Conservation (phyloP, 64 coral and sea anemone genomes). For the Acropora yongei region DNA sequence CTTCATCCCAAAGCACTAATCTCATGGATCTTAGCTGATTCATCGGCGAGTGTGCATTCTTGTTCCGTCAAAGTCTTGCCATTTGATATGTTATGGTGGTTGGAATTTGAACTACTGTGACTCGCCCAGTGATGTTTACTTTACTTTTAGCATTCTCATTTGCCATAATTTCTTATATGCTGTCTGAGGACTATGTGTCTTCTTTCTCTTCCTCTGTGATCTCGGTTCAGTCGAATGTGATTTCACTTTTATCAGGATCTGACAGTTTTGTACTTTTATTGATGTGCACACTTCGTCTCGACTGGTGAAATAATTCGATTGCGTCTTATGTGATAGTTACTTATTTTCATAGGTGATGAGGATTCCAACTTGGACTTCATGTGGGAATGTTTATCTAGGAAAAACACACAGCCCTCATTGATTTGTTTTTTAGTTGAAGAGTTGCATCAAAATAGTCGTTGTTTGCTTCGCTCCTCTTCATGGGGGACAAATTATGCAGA, state of each 20-base stretch:
- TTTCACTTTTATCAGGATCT: constrained; percentile 57
- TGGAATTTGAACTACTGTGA: constrained; percentile 47
- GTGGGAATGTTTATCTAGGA: constrained; percentile 56
- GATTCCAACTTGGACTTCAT: constrained; percentile 59
- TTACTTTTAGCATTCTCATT: constrained; percentile 61
- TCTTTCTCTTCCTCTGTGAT: constrained; percentile 22
- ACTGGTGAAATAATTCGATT: constrained; percentile 31
- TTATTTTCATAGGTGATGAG: constrained; percentile 73
- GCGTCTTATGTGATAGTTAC: constrained; percentile 47
- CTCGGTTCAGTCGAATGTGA: constrained; percentile 63
- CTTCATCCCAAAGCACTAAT: constrained; percentile 76
- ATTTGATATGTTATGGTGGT: constrained; percentile 37
- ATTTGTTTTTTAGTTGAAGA: constrained; percentile 51
- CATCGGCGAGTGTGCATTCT: constrained; percentile 63
- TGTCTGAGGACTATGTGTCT: constrained; percentile 50
- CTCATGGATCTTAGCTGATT: constrained; percentile 63
- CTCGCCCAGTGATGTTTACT: constrained; percentile 73
- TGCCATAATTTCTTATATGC: constrained; percentile 66
- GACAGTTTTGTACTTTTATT: constrained; percentile 75
- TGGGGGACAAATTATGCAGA: background rate
- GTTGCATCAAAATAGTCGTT: constrained; percentile 56
- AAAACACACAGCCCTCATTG: constrained; percentile 69
- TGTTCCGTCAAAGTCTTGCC: constrained; percentile 61
- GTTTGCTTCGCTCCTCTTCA: constrained; percentile 68
- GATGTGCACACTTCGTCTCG: constrained; percentile 74